Conservation (phyloP, 2,797 vertebrate genomes). For the Paramormyrops hopkinsi region DNA sequence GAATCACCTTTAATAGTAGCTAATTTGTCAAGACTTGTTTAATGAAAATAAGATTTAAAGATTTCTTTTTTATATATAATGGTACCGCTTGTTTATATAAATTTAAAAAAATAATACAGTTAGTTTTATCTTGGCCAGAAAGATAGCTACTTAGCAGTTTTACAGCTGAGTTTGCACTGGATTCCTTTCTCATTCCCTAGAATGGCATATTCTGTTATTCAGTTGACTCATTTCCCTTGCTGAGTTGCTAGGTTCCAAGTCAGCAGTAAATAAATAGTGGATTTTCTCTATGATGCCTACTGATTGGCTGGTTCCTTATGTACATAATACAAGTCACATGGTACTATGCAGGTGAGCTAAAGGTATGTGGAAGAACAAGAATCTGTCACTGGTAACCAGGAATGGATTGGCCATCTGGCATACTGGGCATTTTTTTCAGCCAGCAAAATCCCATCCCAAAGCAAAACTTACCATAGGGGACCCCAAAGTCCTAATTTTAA, state of each 20-base stretch:
- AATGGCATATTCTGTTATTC: background rate
- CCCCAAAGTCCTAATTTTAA: background rate
- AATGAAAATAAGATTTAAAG: background rate
- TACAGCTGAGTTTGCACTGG: background rate
- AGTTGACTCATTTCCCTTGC: background rate
- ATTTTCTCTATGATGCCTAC: background rate
- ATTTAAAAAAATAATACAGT: background rate
- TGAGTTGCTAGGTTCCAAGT: background rate
- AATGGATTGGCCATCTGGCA: background rate
- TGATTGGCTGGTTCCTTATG: background rate
- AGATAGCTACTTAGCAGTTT: background rate
- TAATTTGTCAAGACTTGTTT: background rate
- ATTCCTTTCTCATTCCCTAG: background rate
- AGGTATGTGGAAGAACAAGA: background rate
- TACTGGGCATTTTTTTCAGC: background rate
- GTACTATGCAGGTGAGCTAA: background rate
- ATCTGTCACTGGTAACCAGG: background rate
- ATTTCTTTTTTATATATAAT: background rate
- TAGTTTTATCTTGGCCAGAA: background rate
- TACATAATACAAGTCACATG: background rate
- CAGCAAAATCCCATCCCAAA: background rate
- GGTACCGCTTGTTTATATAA: background rate
- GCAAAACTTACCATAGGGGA: background rate
- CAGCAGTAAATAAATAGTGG: constrained; percentile 6
- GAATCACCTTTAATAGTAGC: background rate